Evolutionary conservation across 2,888 invertebrate genomes (phyloP).

Genomic region (Petrophora chlorosata): DNA sequence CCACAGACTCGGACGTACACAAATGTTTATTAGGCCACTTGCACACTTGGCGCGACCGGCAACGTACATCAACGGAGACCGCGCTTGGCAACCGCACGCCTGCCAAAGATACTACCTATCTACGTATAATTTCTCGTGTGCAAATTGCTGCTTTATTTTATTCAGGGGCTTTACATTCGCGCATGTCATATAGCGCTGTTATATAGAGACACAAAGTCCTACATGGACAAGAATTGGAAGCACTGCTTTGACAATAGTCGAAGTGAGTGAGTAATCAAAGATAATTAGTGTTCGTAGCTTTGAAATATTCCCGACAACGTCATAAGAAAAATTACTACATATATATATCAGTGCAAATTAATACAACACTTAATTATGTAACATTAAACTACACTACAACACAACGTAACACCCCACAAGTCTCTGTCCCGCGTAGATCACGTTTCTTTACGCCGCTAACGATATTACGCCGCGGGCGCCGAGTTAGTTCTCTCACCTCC

Average conservation of each 20-base stretch:
- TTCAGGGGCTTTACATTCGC: too few relatives aligned
- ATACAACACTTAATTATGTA: not conserved
- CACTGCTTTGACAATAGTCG: too few relatives aligned
- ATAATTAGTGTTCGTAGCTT: too few relatives aligned
- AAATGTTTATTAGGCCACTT: slow-evolving; percentile 17
- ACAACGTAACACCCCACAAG: not conserved
- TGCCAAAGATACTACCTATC: slow-evolving; percentile 9
- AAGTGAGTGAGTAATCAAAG: too few relatives aligned
- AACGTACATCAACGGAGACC: slow-evolving; percentile 10
- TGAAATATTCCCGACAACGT: too few relatives aligned
- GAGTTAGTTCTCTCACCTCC: slow-evolving; percentile 14
- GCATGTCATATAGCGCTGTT: too few relatives aligned
- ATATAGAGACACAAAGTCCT: too few relatives aligned
- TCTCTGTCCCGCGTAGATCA: slow-evolving; percentile 11
- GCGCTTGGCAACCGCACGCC: slow-evolving; percentile 18
- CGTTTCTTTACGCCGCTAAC: slow-evolving; percentile 13
- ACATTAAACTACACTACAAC: not conserved
- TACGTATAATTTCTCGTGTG: not conserved
- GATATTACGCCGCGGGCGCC: slow-evolving; percentile 4
- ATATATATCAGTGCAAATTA: not conserved
- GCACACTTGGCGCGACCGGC: slow-evolving; percentile 16
- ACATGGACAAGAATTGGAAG: too few relatives aligned
- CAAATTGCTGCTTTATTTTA: not conserved
- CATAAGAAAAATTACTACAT: not conserved
- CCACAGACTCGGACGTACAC: not conserved